phyloP scores from a whole-genome alignment of 2,888 invertebrate species.

The Sicus ferrugineus region DNA sequence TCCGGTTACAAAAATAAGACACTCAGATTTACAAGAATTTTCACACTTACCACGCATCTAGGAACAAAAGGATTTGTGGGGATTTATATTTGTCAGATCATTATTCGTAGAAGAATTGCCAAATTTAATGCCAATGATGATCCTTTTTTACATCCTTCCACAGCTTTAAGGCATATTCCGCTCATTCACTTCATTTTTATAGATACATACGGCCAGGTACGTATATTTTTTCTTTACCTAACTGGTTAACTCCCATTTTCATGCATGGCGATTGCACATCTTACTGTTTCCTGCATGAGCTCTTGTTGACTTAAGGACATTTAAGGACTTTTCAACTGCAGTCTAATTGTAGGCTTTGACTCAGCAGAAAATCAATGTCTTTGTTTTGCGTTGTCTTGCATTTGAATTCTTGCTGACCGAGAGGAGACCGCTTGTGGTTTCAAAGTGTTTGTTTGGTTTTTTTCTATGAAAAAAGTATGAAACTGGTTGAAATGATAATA shows the following conservation, averaged over 20 bases:
- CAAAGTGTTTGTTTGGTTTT: neutral
- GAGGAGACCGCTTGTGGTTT: slow-evolving; percentile 5
- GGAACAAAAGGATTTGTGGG: slow-evolving; percentile 21
- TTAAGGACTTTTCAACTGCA: slow-evolving; percentile 26
- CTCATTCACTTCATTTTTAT: neutral
- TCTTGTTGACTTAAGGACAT: slow-evolving; percentile 30
- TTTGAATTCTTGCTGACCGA: neutral
- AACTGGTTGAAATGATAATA: neutral
- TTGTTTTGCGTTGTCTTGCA: slow-evolving; percentile 17
- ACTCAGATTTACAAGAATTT: slow-evolving; percentile 49
- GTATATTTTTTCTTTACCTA: no score
- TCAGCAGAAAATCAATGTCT: slow-evolving; percentile 39
- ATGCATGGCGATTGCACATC: slow-evolving; percentile 16
- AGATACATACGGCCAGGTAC: no score
- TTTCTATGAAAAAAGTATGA: neutral
- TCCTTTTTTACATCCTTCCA: slow-evolving; percentile 15
- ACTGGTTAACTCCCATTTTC: slow-evolving; percentile 15
- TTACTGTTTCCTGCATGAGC: slow-evolving; percentile 16
- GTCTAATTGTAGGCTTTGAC: slow-evolving; percentile 38
- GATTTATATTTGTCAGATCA: slow-evolving; percentile 39
- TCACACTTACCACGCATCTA: slow-evolving; percentile 53
- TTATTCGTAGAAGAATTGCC: slow-evolving; percentile 39
- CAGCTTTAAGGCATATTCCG: neutral
- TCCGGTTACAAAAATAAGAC: slow-evolving; percentile 27
- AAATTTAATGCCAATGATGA: slow-evolving; percentile 39